Percentiles rank a stretch among this genome's conserved stretches.
Evolutionary conservation across 2,888 invertebrate species (phyloP).

Genomic region (Heterodera filipjevi): DNA sequence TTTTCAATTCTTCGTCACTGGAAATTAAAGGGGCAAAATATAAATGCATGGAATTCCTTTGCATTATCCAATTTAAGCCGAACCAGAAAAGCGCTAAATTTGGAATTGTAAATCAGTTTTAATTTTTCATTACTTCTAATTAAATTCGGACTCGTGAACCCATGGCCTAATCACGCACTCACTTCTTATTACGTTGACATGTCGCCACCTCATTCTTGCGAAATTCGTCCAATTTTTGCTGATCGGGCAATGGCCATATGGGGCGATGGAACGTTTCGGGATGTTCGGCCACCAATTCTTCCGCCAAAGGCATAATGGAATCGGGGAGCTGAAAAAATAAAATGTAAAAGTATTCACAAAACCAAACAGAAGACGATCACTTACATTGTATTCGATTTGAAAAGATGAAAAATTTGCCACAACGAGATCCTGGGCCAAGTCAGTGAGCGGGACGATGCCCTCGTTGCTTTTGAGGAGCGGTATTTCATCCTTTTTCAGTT

Average conservation of each 20-base stretch:
- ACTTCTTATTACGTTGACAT: too few relatives aligned
- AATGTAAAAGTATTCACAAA: background rate
- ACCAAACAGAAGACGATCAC: background rate
- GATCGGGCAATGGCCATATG: slow-evolving; percentile 24
- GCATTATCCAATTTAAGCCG: too few relatives aligned
- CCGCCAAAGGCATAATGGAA: slow-evolving; percentile 39
- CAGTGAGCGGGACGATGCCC: slow-evolving; percentile 65
- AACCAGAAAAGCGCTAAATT: slow-evolving; percentile 73
- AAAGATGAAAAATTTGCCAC: slow-evolving; percentile 63
- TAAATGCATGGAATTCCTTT: too few relatives aligned
- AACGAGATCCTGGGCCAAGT: slow-evolving; percentile 66
- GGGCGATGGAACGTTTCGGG: too few relatives aligned
- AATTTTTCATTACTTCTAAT: background rate
- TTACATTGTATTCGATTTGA: slow-evolving; percentile 49
- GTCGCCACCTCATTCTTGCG: too few relatives aligned
- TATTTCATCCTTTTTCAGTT: too few relatives aligned
- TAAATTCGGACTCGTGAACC: too few relatives aligned
- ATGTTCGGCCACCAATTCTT: slow-evolving; percentile 40
- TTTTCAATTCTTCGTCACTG: slow-evolving; percentile 58
- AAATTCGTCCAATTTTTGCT: slow-evolving; percentile 13
- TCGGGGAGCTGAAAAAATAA: slow-evolving; percentile 42
- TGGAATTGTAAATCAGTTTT: background rate
- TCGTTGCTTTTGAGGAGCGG: too few relatives aligned
- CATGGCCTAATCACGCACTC: too few relatives aligned
- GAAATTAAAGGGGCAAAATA: too few relatives aligned